Percentiles rank a stretch among this genome's conserved stretches.
Conservation (phyloP, 2,797 vertebrate species). For the Agapornis canus region DNA sequence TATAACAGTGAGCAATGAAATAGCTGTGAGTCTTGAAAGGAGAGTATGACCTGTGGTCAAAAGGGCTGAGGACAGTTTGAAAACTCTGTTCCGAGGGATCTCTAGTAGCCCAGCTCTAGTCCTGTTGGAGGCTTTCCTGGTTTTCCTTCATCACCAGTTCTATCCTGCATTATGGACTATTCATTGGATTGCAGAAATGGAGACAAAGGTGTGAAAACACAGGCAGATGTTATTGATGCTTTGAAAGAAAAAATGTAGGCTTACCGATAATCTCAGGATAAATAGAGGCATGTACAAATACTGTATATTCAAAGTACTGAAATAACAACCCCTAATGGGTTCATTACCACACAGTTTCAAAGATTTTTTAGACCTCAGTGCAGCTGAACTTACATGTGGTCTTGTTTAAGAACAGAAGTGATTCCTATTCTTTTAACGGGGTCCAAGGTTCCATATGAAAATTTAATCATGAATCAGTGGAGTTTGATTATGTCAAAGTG, state of each 20-base stretch:
- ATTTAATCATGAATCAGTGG: neutral
- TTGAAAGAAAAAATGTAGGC: neutral
- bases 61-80: neutral
- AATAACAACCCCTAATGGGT: neutral
- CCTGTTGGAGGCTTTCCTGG: neutral
- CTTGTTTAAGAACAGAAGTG: neutral
- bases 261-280: neutral
- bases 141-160: neutral
- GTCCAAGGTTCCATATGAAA: neutral
- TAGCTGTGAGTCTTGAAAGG: fast-evolving
- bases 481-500: neutral
- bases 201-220: neutral
- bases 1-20: neutral
- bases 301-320: neutral
- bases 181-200: neutral
- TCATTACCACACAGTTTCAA: neutral
- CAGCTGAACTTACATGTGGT: neutral
- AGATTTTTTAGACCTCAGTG: neutral
- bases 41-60: neutral
- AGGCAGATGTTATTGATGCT: neutral
- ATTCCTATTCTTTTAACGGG: neutral
- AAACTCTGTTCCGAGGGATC: neutral
- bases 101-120: neutral
- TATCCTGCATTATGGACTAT: neutral
- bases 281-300: neutral